A percentile compares a stretch with the other conserved stretches of the same genome.
Conservation (phyloP, 2,888 invertebrate genomes). For the Myathropa florea region DNA sequence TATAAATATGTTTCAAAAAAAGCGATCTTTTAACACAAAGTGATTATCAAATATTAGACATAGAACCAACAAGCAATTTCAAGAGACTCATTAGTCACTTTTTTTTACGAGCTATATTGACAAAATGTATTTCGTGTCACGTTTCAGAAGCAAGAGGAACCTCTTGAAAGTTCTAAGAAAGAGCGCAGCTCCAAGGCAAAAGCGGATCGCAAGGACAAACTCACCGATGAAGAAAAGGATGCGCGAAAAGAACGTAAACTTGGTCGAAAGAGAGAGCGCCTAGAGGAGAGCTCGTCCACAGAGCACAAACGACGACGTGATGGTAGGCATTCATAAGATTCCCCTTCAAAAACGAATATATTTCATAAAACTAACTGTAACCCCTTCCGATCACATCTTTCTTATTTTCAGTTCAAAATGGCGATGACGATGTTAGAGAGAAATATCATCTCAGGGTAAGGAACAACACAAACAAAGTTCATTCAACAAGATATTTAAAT, state of each 20-base stretch:
- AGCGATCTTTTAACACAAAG: conserved; percentile 36
- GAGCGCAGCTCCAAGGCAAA: conserved; percentile 82
- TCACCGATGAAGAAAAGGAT: conserved; percentile 90
- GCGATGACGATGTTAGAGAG: conserved; percentile 88
- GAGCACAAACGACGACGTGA: conserved; percentile 91
- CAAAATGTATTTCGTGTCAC: conserved; percentile 64
- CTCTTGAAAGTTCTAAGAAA: conserved; percentile 80
- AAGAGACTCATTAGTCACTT: background rate
- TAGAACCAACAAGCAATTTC: conserved; percentile 12
- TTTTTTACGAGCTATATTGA: conserved; percentile 9
- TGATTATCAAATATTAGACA: conserved; percentile 20
- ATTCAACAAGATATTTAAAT: conserved; percentile 50
- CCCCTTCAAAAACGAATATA: no score
- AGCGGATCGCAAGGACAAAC: conserved; percentile 83
- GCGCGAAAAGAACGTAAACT: conserved; percentile 90
- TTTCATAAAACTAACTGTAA: background rate
- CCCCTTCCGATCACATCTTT: conserved; percentile 27
- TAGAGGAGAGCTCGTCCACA: conserved; percentile 85
- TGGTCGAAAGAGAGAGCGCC: conserved; percentile 89
- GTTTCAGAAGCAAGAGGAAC: conserved; percentile 79
- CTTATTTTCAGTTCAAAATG: conserved; percentile 83
- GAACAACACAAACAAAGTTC: conserved; percentile 66
- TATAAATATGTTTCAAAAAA: conserved; percentile 12
- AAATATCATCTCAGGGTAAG: conserved; percentile 89
- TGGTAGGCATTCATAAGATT: conserved; percentile 81